Conservation (phyloP, 2,113 vertebrate genomes). For the Castor canadensis region DNA sequence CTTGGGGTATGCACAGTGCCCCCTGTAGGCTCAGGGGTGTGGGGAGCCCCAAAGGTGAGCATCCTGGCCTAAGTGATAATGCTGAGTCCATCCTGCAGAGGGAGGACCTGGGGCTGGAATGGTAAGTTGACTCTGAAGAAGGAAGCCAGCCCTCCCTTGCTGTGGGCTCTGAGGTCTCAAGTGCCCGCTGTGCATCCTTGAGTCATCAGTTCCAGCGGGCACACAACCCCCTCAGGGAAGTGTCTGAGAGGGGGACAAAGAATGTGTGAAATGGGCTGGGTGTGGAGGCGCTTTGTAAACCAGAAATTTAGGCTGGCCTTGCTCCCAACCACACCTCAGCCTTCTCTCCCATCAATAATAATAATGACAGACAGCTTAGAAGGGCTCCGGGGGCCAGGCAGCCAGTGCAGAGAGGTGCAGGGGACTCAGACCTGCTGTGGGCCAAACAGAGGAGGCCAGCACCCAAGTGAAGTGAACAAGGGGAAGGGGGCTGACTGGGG, state of each 20-base stretch:
- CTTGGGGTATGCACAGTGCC: not conserved
- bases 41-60: not conserved
- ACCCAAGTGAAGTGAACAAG: no score
- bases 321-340: not conserved
- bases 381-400: not conserved
- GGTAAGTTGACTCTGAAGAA: not conserved
- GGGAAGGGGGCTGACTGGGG: no score
- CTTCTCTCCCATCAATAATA: not conserved
- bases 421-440: not conserved
- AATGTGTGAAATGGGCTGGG: not conserved
- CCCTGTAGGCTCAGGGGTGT: not conserved
- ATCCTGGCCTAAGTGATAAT: not conserved
- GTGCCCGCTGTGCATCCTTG: not conserved
- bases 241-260: not conserved
- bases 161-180: not conserved
- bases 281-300: not conserved
- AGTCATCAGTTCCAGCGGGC: not conserved
- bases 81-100: not conserved
- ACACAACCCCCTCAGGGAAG: not conserved
- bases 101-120: not conserved
- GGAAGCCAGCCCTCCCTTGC: not conserved
- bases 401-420: fast-evolving
- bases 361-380: not conserved
- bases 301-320: not conserved
- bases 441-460: no score